Base-by-base conservation (phyloP, 1,140 invertebrate genomes). In the Drosophila novamexicana region DNA sequence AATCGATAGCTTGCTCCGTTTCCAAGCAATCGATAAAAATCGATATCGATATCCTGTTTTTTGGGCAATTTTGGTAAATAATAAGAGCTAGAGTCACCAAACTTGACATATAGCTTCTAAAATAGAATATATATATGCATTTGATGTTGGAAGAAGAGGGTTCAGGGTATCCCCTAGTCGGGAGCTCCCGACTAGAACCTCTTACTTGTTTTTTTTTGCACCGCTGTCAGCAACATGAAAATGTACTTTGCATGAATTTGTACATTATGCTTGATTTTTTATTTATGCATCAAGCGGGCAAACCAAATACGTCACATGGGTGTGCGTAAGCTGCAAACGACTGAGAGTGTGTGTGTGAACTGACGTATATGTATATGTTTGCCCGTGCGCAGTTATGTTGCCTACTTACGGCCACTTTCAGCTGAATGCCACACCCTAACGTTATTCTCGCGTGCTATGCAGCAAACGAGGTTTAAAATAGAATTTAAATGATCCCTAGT, bases 181-280 rank as follows among this genome's bases (percentile, higher is more conserved):
- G 14, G 14, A 14, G 14, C 14, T 14, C 14, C 14, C 14, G 14
- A 14, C 14, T 14, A 14, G 14, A 14, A 14, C 14, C 14, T 14
- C 0, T 63, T 69, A 18, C 1, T 18, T 18, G 1, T 79, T 77
- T 58, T 81, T 65, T 81, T 77, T 63, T 58, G 53, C 69, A 64
- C 65, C 59, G 49, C 66, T 67, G 67, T 64, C 71, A 77, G 68
- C 44, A 73, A 86, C 83, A 86, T 88, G 83, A 79, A 86, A 86
- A 86, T 82, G 71, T 86, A 86, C 83, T 86, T 86, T 88, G 79
- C 83, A 77, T 77, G 83, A 83, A 83, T 71, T 77, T 83, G 75
- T 79, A 67, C 79, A 80, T 82, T 69, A 82, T 72, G 76, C 72
- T 86, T 77, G 83, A 82, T 86, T 86, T 86, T 86, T 86, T 82